Conservation (phyloP, 2,797 vertebrate genomes). For the Megaceryle alcyon region DNA sequence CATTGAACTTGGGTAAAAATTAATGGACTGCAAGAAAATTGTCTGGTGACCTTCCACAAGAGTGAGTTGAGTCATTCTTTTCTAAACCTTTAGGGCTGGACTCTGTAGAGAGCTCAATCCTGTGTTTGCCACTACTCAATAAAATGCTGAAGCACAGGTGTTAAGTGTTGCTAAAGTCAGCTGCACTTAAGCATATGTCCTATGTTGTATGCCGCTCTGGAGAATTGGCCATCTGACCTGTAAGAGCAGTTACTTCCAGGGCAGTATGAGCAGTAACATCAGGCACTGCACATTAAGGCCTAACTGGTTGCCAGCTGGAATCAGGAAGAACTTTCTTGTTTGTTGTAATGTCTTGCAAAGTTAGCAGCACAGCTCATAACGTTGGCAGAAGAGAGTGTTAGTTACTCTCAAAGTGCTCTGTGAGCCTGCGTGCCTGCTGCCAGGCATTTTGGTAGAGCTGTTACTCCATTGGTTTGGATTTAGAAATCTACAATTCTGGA, state of each 20-base stretch:
- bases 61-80: not conserved
- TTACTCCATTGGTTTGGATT: not conserved
- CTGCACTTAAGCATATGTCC: not conserved
- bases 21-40: not conserved
- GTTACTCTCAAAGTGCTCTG: not conserved
- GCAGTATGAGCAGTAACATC: not conserved
- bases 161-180: not conserved
- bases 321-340: not conserved
- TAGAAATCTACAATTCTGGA: not conserved
- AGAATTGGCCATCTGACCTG: not conserved
- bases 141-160: not conserved
- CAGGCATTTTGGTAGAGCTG: not conserved
- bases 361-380: not conserved
- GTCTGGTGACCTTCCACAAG: not conserved
- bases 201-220: accelerated
- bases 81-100: not conserved
- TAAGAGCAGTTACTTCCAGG: not conserved
- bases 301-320: not conserved
- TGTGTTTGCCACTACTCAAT: not conserved
- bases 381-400: not conserved
- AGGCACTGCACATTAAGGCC: not conserved
- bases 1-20: not conserved
- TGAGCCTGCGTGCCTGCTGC: not conserved
- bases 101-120: not conserved
- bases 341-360: not conserved